Conservation (phyloP, 2,113 vertebrate species). For the Oryzias curvinotus region DNA sequence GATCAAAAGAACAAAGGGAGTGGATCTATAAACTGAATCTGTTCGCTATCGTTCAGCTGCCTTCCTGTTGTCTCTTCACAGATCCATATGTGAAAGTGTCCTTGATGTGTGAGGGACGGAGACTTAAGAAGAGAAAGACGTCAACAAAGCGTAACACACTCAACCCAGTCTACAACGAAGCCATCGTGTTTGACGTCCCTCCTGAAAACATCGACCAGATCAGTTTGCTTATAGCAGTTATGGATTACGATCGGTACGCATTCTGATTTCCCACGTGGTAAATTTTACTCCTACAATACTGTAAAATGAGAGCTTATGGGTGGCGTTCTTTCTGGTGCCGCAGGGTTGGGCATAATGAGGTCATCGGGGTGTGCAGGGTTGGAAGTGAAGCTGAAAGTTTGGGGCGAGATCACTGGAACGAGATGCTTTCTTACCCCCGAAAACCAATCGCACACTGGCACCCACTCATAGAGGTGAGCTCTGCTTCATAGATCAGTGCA, state of each 20-base stretch:
- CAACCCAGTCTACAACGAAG: constrained; percentile 98
- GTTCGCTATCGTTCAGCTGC: not conserved
- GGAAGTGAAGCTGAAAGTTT: constrained; percentile 91
- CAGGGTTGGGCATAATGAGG: constrained; percentile 98
- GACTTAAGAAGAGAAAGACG: constrained; percentile 97
- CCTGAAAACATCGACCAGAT: constrained; percentile 98
- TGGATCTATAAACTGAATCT: too few species aligned
- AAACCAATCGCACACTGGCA: constrained; percentile 98
- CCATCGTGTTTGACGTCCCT: constrained; percentile 98
- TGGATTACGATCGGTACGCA: constrained; percentile 96
- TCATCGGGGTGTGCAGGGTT: constrained; percentile 96
- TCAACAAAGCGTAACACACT: constrained; percentile 98
- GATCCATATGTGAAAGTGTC: constrained; percentile 99
- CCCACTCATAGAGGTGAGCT: constrained; percentile 88
- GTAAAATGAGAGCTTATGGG: not conserved
- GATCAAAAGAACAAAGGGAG: too few species aligned
- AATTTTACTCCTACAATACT: not conserved
- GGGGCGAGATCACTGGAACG: constrained; percentile 96
- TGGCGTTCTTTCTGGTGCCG: constrained; percentile 34
- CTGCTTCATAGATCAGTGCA: not conserved
- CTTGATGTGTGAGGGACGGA: constrained; percentile 93
- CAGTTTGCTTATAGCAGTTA: constrained; percentile 94
- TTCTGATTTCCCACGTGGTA: rapidly evolving
- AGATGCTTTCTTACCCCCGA: constrained; percentile 94
- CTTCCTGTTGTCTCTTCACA: constrained; percentile 45